Evolutionary conservation across 2,797 vertebrate species (phyloP).

Genomic region (Pipistrellus kuhlii): DNA sequence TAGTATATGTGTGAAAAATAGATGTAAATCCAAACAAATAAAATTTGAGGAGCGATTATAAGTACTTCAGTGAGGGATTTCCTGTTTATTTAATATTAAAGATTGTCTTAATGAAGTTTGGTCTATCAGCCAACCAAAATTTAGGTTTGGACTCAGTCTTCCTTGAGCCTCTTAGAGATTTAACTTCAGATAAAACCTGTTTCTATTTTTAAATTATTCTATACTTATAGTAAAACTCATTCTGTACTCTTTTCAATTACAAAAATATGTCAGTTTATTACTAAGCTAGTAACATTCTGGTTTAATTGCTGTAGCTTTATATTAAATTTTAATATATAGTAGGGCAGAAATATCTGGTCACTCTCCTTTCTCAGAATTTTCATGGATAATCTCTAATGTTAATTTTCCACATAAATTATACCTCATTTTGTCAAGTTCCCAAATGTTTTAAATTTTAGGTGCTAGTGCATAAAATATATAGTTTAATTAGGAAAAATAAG

Average conservation of each 20-base stretch:
- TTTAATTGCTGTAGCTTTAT: constrained; percentile 29
- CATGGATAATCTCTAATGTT: neutral
- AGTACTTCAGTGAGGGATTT: neutral
- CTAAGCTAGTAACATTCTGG: neutral
- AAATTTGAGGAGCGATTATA: neutral
- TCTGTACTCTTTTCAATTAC: neutral
- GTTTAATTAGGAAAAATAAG: constrained; percentile 15
- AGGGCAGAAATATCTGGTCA: neutral
- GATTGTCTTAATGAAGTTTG: neutral
- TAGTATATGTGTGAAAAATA: neutral
- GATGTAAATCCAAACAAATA: neutral
- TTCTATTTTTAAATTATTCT: constrained; percentile 50
- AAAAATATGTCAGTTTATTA: neutral
- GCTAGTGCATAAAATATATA: neutral
- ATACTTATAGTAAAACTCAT: neutral
- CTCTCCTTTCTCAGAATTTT: constrained; percentile 11
- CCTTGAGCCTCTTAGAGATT: neutral
- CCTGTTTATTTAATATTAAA: neutral
- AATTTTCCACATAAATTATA: constrained; percentile 51
- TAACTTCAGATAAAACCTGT: neutral
- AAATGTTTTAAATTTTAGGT: constrained; percentile 15
- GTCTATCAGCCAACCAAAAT: neutral
- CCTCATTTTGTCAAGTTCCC: constrained; percentile 11
- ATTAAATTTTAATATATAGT: neutral
- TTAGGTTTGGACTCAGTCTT: neutral